phyloP scores from a whole-genome alignment of 2,888 invertebrate species.

The Habrosyne pyritoides region DNA sequence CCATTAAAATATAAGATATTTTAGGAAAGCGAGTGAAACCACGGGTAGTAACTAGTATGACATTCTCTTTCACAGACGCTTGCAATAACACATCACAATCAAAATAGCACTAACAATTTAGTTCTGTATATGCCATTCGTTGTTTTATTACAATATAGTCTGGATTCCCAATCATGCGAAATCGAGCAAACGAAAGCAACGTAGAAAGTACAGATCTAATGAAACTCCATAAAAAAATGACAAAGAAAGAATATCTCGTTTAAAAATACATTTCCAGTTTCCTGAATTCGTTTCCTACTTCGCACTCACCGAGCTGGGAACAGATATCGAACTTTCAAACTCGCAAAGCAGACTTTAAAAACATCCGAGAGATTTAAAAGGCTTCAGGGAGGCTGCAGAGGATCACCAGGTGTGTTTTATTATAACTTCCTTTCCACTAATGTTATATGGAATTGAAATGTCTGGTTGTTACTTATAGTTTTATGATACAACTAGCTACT shows the following conservation, averaged over 20 bases:
- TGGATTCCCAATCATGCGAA: background rate
- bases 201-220: background rate
- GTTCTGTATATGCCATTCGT: too few relatives aligned
- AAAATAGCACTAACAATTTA: too few relatives aligned
- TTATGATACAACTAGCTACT: too few relatives aligned
- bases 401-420: slow-evolving; percentile 32
- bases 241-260: background rate
- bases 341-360: slow-evolving; percentile 45
- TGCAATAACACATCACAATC: too few relatives aligned
- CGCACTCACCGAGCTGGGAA: slow-evolving; percentile 28
- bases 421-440: background rate
- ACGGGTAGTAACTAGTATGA: too few relatives aligned
- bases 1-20: too few relatives aligned
- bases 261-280: background rate
- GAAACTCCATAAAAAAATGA: background rate
- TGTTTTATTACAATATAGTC: background rate
- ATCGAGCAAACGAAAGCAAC: background rate
- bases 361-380: slow-evolving; percentile 25
- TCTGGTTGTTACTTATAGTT: too few relatives aligned
- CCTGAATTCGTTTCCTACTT: slow-evolving; percentile 10
- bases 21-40: too few relatives aligned
- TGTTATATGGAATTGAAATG: background rate
- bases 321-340: slow-evolving; percentile 42
- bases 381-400: slow-evolving; percentile 13
- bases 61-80: too few relatives aligned